Base-by-base conservation (phyloP, 2,888 invertebrate species). In the Drosophila pullipes region DNA sequence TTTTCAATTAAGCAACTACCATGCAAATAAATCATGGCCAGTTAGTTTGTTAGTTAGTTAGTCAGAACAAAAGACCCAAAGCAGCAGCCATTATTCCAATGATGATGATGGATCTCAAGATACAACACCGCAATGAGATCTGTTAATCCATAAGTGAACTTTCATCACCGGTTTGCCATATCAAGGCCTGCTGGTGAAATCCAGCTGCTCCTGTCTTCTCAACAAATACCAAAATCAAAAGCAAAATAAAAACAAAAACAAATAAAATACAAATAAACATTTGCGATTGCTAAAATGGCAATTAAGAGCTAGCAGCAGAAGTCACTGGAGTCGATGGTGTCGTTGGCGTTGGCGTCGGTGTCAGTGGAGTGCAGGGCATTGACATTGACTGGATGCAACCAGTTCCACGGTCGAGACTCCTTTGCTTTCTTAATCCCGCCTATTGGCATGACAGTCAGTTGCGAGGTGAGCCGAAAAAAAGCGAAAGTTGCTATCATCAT, bases 391-490 rank as follows among this genome's bases (percentile, higher is more conserved):
- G 63, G 62, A 62, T 62, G 49, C 65, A 62, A 66, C 74, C 74
- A 54, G 76, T 78, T 76, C 22, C 50, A 59, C 41, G 39, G 39
- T 57, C 55, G 37, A 55, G 37, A 55, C 76, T 75, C 63, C 53
- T 75, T 66, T 65, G 65, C 83, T 82, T 79, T 80, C 73, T 87
- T 81, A 85, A 87, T 78, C 78, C 76, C 73, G 58, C 68, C 50
- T 76, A 70, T 76, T 79, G 76, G 76, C 72, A 79, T 72, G 82
- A 74, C 78, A 74, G 71, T 52, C 47, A 47, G 47, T 25, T 25
- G 47, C 25, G 16, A 25, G n/a, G 28, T 57, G 66, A 60, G 71
- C 70, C 67, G 69, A 69, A 75, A 30, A 85, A 85, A 83, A 83
- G 86, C 86, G 83, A 83, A 83, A 83, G 83, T 83, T 83, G 69